Evolutionary conservation across 2,797 vertebrate species (phyloP).

Genomic region (Momotus momota): DNA sequence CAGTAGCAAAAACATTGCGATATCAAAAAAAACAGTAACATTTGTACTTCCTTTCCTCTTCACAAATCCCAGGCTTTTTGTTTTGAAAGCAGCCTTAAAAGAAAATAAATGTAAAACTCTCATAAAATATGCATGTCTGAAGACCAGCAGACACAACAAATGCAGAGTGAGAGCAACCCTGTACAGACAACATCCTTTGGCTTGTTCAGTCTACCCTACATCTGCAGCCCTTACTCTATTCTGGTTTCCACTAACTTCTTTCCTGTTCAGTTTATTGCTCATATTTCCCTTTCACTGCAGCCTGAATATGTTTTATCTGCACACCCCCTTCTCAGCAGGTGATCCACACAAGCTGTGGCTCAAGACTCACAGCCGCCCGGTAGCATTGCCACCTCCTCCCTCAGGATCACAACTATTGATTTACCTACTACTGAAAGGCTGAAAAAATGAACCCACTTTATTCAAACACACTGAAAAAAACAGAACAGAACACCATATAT

Average conservation of each 20-base stretch:
- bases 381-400: not conserved
- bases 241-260: not conserved
- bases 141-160: not conserved
- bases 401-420: not conserved
- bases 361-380: not conserved
- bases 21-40: rapidly evolving
- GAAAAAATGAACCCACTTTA: not conserved
- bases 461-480: not conserved
- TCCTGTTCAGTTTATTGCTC: not conserved
- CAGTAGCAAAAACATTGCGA: not conserved
- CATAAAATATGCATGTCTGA: not conserved
- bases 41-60: not conserved
- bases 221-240: not conserved
- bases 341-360: not conserved
- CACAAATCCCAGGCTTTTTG: not conserved
- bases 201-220: not conserved
- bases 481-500: not conserved
- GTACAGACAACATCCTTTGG: not conserved
- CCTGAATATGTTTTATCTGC: not conserved
- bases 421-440: not conserved
- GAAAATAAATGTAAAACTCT: not conserved
- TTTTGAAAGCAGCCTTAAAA: not conserved
- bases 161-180: not conserved
- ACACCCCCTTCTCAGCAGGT: not conserved
- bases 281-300: not conserved